Conservation (phyloP, 1,140 invertebrate genomes). For the Parasteatoda tepidariorum region DNA sequence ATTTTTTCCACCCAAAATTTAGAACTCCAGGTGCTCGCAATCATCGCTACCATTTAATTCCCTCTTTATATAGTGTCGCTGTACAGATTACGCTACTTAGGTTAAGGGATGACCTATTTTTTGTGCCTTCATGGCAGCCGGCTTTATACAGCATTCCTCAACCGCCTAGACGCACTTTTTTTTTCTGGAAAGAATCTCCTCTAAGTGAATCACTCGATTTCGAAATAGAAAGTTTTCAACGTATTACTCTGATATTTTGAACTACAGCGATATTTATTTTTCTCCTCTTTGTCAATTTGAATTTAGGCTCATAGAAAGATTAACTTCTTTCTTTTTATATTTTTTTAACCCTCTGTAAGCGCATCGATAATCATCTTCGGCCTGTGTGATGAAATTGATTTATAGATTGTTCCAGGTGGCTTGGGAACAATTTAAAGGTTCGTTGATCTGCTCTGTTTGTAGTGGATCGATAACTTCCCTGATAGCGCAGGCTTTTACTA, state of each 20-base stretch:
- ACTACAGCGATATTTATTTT: too few relatives aligned
- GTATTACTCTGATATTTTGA: background rate
- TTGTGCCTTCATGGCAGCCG: background rate
- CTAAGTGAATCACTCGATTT: slow-evolving; percentile 5
- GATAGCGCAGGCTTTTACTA: too few relatives aligned
- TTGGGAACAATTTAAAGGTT: too few relatives aligned
- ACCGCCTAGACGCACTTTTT: slow-evolving; percentile 25
- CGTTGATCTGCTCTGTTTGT: too few relatives aligned
- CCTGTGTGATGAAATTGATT: too few relatives aligned
- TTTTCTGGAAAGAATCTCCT: background rate
- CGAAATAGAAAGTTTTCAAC: slow-evolving; percentile 41
- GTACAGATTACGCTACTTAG: background rate
- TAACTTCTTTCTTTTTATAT: background rate
- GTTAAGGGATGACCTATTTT: slow-evolving; percentile 40
- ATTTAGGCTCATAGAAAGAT: background rate
- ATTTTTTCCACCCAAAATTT: too few relatives aligned
- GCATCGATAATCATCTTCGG: too few relatives aligned
- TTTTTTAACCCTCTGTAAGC: background rate
- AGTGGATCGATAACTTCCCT: too few relatives aligned
- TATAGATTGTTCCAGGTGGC: too few relatives aligned
- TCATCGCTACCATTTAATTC: slow-evolving; percentile 35
- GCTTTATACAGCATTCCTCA: slow-evolving; percentile 12
- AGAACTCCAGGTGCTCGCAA: slow-evolving; percentile 22
- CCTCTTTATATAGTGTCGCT: slow-evolving; percentile 19
- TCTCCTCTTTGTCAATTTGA: too few relatives aligned